Evolutionary conservation across 2,113 vertebrate genomes (phyloP).

Genomic region (Podarcis muralis): DNA sequence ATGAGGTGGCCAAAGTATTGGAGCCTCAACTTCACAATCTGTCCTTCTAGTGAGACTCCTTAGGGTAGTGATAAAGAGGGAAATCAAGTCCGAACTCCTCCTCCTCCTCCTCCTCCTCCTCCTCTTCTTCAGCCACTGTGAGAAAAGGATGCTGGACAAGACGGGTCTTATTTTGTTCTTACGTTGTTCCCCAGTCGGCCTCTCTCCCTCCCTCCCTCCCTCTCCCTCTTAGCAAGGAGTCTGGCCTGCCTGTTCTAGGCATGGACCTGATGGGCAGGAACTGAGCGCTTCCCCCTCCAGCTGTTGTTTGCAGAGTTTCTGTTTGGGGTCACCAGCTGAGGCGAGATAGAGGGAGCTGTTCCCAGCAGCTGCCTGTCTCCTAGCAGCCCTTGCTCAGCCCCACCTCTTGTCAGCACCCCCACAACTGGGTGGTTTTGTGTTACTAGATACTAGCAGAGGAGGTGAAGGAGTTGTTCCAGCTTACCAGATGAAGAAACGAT

Average conservation of each 20-base stretch:
- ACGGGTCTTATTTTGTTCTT: too few species aligned
- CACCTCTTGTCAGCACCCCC: not conserved
- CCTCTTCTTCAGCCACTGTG: too few species aligned
- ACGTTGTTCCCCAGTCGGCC: too few species aligned
- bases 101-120: too few species aligned
- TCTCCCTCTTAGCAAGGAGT: too few species aligned
- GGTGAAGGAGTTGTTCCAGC: not conserved
- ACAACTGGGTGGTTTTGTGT: not conserved
- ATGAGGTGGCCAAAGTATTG: too few species aligned
- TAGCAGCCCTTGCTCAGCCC: not conserved
- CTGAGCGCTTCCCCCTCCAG: not conserved
- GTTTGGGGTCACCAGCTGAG: not conserved
- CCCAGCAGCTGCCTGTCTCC: not conserved
- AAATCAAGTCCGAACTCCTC: too few species aligned
- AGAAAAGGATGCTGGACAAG: too few species aligned
- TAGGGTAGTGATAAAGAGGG: too few species aligned
- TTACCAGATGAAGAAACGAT: not conserved
- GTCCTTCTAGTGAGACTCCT: too few species aligned
- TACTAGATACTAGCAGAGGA: not conserved
- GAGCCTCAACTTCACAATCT: too few species aligned
- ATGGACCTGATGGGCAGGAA: not conserved
- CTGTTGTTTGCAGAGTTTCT: not conserved
- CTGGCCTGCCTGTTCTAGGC: not conserved
- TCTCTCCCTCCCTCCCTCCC: too few species aligned
- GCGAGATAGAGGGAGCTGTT: not conserved